These are phyloP conservation scores for Zaprionus lineosus DNA, from an alignment of 2,888 invertebrate species.

Conservation along the genomic window DNA sequence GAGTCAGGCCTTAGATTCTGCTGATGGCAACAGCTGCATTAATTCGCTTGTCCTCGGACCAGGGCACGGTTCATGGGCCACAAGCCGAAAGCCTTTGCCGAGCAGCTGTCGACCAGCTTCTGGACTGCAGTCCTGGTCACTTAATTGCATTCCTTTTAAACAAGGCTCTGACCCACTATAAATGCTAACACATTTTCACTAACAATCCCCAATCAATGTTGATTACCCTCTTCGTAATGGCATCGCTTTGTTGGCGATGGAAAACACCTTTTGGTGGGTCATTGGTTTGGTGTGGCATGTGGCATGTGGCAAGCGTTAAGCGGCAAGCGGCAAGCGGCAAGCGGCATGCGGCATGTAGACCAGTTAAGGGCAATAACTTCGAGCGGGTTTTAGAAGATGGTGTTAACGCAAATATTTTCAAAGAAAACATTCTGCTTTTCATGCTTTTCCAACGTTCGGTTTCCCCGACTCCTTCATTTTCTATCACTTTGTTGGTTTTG, in stretches of 20 bases:
- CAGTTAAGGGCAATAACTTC: slow-evolving; percentile 37
- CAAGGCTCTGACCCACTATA: slow-evolving; percentile 22
- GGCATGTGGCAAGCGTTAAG: too few species aligned
- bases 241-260: slow-evolving; percentile 19
- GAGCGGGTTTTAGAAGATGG: slow-evolving; percentile 42
- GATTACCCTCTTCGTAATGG: slow-evolving; percentile 24
- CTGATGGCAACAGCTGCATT: slow-evolving; percentile 54
- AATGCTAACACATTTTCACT: slow-evolving; percentile 21
- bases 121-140: slow-evolving; percentile 6
- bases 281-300: background rate
- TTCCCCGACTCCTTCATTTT: background rate
- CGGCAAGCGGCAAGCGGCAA: too few species aligned
- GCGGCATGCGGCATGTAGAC: too few species aligned
- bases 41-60: slow-evolving; percentile 56
- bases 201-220: slow-evolving; percentile 36
- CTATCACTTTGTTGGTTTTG: background rate
- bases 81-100: slow-evolving; percentile 14
- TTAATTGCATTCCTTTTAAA: slow-evolving; percentile 42
- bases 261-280: slow-evolving; percentile 6
- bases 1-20: background rate
- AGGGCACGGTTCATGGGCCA: slow-evolving; percentile 43
- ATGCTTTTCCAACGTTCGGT: slow-evolving; percentile 4
- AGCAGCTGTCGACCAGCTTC: slow-evolving; percentile 3
- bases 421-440: slow-evolving; percentile 67
- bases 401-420: slow-evolving; percentile 73